phyloP scores from a whole-genome alignment of 2,888 invertebrate genomes.

The Aspidapion aeneum region DNA sequence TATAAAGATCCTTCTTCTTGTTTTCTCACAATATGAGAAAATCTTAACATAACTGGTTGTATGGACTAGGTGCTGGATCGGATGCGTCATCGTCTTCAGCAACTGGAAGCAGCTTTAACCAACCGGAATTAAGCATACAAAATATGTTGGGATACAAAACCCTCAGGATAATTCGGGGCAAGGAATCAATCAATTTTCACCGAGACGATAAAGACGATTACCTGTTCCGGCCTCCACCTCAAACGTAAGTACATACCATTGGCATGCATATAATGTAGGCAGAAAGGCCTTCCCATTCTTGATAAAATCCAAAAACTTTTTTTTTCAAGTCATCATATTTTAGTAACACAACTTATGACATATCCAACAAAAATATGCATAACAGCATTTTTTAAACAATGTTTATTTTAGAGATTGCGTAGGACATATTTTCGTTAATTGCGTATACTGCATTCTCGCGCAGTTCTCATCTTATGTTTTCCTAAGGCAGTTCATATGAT shows the following conservation, averaged over 20 bases:
- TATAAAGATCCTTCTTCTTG: no score
- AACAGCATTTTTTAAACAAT: no score
- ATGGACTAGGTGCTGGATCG: conserved; percentile 52
- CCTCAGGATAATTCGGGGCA: conserved; percentile 59
- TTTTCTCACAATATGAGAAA: no score
- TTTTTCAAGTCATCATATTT: neutral
- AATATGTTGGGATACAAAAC: conserved; percentile 76
- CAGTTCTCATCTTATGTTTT: no score
- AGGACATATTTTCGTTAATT: no score
- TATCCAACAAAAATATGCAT: no score
- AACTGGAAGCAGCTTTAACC: conserved; percentile 47
- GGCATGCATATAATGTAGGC: no score
- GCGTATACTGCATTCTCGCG: neutral
- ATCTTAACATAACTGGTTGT: no score
- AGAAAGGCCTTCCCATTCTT: conserved; percentile 2
- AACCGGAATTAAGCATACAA: conserved; percentile 65
- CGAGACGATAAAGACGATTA: conserved; percentile 29
- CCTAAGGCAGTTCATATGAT: no score
- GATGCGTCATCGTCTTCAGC: conserved; percentile 53
- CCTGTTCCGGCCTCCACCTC: conserved; percentile 28
- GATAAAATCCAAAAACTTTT: no score
- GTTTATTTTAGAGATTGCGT: no score
- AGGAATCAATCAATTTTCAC: conserved; percentile 29
- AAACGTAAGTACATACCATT: conserved; percentile 26
- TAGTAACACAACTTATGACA: neutral